These are phyloP conservation scores for Syngnathus floridae DNA, from an alignment of 2,113 vertebrate genomes.

Conservation along the genomic window DNA sequence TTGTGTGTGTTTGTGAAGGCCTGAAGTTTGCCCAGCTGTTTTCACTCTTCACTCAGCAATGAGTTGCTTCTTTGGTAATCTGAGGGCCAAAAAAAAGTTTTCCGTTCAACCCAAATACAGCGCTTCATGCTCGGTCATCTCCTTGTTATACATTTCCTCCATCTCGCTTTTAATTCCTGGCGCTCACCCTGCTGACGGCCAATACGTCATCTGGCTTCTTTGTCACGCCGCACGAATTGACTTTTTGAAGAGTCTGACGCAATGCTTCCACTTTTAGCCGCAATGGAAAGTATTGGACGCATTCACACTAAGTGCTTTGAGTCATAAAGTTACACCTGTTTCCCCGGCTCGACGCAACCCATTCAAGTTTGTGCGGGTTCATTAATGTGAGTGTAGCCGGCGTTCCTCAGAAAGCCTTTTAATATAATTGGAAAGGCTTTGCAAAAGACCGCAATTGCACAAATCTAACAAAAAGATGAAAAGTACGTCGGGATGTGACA, in stretches of 20 bases:
- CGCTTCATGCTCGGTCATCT: not conserved
- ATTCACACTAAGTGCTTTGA: slow-evolving; percentile 9
- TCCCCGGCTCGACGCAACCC: not conserved
- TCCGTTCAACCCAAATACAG: not conserved
- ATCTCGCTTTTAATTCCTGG: not conserved
- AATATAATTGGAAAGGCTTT: slow-evolving; percentile 6
- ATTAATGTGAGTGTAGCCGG: slow-evolving; percentile 2
- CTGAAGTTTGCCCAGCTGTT: slow-evolving; percentile 34
- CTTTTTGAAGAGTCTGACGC: not conserved
- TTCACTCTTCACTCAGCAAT: slow-evolving; percentile 42
- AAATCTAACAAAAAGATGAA: not conserved
- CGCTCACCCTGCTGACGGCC: not conserved
- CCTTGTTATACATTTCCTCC: not conserved
- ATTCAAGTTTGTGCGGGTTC: slow-evolving; percentile 5
- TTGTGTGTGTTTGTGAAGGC: slow-evolving; percentile 20
- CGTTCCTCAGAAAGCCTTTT: slow-evolving; percentile 2
- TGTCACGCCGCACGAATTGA: not conserved
- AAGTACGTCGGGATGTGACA: not conserved
- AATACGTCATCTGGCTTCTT: not conserved
- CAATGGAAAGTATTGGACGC: not conserved
- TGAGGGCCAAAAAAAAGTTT: slow-evolving; percentile 42
- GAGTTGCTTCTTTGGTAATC: slow-evolving; percentile 65
- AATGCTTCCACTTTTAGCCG: slow-evolving; percentile 1
- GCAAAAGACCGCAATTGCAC: not conserved
- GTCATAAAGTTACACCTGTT: slow-evolving; percentile 14